These are phyloP conservation scores for Hirtodrosophila trivittata DNA, from an alignment of 2,888 invertebrate genomes.

Conservation along the genomic window DNA sequence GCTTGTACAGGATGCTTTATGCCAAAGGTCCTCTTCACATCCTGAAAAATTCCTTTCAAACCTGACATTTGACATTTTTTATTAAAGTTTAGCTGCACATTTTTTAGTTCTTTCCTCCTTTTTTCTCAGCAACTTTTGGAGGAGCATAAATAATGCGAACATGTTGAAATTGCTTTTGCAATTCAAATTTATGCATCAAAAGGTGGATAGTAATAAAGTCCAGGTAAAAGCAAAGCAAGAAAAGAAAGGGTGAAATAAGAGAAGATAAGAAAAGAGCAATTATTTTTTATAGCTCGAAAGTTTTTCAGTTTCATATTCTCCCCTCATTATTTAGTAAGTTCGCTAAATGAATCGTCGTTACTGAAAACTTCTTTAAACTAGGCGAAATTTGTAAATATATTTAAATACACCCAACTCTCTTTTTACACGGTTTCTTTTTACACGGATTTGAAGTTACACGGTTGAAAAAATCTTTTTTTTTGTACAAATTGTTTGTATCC, in stretches of 20 bases:
- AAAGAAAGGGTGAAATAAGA: not conserved
- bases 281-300: conserved; percentile 10
- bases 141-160: conserved; percentile 22
- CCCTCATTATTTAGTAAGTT: too few species aligned
- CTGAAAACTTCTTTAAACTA: too few species aligned
- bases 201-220: conserved; percentile 14
- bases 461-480: too few species aligned
- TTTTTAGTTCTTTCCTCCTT: not conserved
- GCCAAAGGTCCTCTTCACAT: conserved; percentile 12
- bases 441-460: too few species aligned
- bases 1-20: conserved; percentile 3
- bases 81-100: conserved; percentile 15
- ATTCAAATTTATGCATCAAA: conserved; percentile 38
- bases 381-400: too few species aligned
- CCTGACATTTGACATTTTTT: conserved; percentile 35
- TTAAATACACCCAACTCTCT: too few species aligned
- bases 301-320: conserved; percentile 1
- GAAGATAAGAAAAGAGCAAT: conserved; percentile 5
- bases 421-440: too few species aligned
- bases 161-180: conserved; percentile 38
- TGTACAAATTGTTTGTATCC: too few species aligned
- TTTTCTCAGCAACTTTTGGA: conserved; percentile 7
- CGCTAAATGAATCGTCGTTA: too few species aligned
- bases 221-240: not conserved
- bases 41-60: not conserved